A percentile compares a stretch with the other conserved stretches of the same genome.
Evolutionary conservation across 2,113 vertebrate genomes (phyloP).

Genomic region (Rhynchopsitta pachyrhyncha): DNA sequence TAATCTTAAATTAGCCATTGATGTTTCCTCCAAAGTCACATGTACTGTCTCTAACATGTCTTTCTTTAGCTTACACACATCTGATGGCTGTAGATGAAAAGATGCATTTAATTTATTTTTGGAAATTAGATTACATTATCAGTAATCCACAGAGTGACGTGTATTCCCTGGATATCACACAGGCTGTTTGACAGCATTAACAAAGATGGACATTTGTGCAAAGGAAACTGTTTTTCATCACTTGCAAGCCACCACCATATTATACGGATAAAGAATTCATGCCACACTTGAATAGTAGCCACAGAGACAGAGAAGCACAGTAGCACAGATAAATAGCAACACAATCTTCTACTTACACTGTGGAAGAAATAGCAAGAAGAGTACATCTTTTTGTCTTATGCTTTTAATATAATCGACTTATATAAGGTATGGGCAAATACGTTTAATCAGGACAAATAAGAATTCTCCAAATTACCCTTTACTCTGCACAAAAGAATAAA

Average conservation of each 20-base stretch:
- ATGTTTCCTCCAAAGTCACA: not conserved
- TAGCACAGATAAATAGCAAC: slow-evolving; percentile 40
- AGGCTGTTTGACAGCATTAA: slow-evolving; percentile 19
- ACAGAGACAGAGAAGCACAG: slow-evolving; percentile 45
- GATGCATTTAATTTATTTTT: slow-evolving; percentile 56
- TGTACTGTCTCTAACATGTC: not conserved
- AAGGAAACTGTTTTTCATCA: slow-evolving; percentile 67
- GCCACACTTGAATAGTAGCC: not conserved
- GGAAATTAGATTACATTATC: slow-evolving; percentile 55
- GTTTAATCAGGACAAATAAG: not conserved
- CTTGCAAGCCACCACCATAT: slow-evolving; percentile 43
- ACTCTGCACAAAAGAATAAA: not conserved
- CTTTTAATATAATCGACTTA: not conserved
- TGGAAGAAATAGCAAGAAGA: not conserved
- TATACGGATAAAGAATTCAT: slow-evolving; percentile 44
- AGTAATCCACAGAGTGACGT: not conserved
- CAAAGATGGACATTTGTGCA: slow-evolving; percentile 32
- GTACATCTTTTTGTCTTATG: not conserved
- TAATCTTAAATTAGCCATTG: not conserved
- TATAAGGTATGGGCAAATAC: not conserved
- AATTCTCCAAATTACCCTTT: not conserved
- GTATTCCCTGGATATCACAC: slow-evolving; percentile 34
- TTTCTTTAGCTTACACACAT: not conserved
- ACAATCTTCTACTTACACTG: not conserved
- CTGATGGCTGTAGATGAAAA: slow-evolving; percentile 23